Conservation (phyloP, 2,797 vertebrate genomes). For the Ispidina lecontei region DNA sequence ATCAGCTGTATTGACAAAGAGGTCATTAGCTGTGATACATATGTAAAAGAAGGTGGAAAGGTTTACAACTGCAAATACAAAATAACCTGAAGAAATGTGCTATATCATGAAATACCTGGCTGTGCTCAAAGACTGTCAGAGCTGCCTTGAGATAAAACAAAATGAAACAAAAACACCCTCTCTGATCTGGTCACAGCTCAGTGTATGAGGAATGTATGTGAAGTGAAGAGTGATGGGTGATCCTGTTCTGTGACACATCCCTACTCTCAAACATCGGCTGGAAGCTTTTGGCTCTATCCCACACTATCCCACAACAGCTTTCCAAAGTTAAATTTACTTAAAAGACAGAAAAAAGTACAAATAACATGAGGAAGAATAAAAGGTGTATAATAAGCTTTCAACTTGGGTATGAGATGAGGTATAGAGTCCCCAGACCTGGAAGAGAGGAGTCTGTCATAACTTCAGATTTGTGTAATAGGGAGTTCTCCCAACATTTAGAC, state of each 20-base stretch:
- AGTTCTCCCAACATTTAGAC: background rate
- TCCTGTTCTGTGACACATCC: background rate
- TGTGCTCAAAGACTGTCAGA: background rate
- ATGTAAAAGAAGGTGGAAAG: background rate
- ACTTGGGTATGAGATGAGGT: background rate
- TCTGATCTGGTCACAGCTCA: slow-evolving; percentile 16
- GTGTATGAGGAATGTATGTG: background rate
- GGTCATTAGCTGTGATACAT: background rate
- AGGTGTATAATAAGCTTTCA: background rate
- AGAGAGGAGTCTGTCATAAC: background rate
- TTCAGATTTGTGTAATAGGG: background rate
- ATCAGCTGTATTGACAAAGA: background rate
- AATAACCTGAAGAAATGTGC: background rate
- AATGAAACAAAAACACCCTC: background rate
- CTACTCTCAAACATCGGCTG: background rate
- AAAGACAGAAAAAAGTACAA: background rate
- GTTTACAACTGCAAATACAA: background rate
- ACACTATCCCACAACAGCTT: background rate
- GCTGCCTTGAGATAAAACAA: background rate
- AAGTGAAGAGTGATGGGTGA: background rate
- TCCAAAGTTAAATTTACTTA: background rate
- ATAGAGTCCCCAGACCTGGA: background rate
- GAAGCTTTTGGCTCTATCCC: background rate
- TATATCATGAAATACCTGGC: background rate
- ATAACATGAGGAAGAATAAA: background rate